These are phyloP conservation scores for Tapirus terrestris DNA, from an alignment of 2,113 vertebrate genomes.

Conservation along the genomic window DNA sequence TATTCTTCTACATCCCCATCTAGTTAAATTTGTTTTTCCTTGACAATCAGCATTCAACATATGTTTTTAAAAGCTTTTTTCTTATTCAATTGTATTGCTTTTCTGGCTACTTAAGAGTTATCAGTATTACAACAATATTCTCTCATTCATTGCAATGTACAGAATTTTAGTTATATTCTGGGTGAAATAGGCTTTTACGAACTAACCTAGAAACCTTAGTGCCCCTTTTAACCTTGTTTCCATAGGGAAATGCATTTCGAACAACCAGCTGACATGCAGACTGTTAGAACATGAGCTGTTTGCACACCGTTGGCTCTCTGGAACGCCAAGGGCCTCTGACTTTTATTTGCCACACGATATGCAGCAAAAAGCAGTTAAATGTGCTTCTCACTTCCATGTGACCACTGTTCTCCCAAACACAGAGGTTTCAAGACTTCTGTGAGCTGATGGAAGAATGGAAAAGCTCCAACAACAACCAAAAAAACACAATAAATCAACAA, in stretches of 20 bases:
- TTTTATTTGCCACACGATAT: background rate
- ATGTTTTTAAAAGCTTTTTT: background rate
- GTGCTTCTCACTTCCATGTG: background rate
- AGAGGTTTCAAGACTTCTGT: conserved; percentile 54
- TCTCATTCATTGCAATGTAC: background rate
- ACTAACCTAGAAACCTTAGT: conserved; percentile 41
- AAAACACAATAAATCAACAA: conserved; percentile 55
- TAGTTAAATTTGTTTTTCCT: conserved; percentile 11
- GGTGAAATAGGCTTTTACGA: conserved; percentile 21
- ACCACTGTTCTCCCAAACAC: background rate
- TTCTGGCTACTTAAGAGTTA: background rate
- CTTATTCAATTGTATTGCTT: conserved; percentile 11
- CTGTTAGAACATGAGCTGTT: background rate
- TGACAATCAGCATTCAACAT: background rate
- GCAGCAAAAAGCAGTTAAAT: background rate
- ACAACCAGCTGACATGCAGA: background rate
- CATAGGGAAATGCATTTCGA: conserved; percentile 58
- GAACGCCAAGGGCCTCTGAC: background rate
- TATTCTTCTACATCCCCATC: background rate
- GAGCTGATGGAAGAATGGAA: conserved; percentile 30
- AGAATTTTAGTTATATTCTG: background rate
- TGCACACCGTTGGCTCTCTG: background rate
- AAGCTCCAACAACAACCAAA: background rate
- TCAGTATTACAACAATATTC: background rate
- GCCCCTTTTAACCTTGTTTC: conserved; percentile 59